Evolutionary conservation across 1,140 invertebrate species (phyloP), one percentile per base, ranked within the genome.

Genomic region (Archivesica marissinica): DNA sequence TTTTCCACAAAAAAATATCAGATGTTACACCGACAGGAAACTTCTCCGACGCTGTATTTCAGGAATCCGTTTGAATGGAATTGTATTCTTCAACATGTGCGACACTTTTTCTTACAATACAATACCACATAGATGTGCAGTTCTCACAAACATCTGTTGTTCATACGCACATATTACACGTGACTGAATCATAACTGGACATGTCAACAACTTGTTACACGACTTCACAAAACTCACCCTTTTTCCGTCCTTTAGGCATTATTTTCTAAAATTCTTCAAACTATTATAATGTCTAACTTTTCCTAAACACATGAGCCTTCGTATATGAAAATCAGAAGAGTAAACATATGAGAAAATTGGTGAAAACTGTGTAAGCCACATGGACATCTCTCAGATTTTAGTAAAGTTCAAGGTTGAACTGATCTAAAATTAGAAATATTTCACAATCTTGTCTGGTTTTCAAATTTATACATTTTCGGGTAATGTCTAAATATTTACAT

Each of bases 201-300:
- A 70, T 35, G 41, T 23, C 11, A 80, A 80, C 33, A 68, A 80
- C 47, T 17, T 23, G 61, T 54, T 70, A 41, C 35, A 30, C 6
- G 13, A 28, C 15, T 1, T 25, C 13, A n/a, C 17, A n/a, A 25
- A 54, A 61, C 72, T 64, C 85, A 89, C 88, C 88, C 84, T 90
- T 92, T 79, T 88, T 92, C 88, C 89, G 92, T 88, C 88, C 90
- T 86, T 92, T 92, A 81, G 92, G 92, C 92, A 93, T 93, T 89
- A 90, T 92, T 89, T 88, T 76, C 61, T 66, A 83, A 86, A 89
- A 86, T 86, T 87, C 77, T 76, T 56, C 79, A 85, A 85, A 85
- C 78, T 87, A 87, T 86, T 85, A 82, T 76, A 87, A 84, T 81
- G 86, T 88, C 74, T 88, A 87, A 59, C 86, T 54, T 88, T 86